Evolutionary conservation across 2,113 vertebrate species (phyloP), one percentile per base, ranked within the genome.

Genomic region (Perca schrenkii): DNA sequence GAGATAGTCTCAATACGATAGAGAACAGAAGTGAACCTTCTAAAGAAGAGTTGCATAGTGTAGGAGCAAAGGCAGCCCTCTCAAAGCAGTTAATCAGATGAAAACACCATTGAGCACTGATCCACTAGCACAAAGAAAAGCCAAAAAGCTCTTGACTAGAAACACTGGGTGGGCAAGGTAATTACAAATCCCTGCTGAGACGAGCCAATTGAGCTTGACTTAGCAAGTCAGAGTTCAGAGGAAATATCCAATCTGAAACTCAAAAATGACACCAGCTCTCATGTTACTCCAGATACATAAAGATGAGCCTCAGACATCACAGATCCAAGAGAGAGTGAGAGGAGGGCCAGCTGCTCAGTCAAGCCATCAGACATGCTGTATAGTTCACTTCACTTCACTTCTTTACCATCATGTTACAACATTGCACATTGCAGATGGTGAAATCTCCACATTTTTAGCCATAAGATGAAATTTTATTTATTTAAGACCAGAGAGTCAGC

Each of bases 151-250:
- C 70, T 65, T 56, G 54, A 83, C 53, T 72, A 53, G n/a, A 78
- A 49, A 34, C 63, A 62, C 19, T 17, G 40, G n/a, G 31, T 28
- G 11, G 10, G 22, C 3, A 40, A 46, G 2, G 21, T 82, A 69
- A 82, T 86, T 67, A 53, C 54, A 61, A 68, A 67, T 36, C 70
- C 68, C 67, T 13, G 8, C 6, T 54, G 67, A 64, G 74, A 74
- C 31, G 22, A 79, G 25, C 69, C 52, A 16, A 46, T 77, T 76
- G 82, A 85, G 64, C 80, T 63, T 57, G 57, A 43, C 80, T 69
- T 54, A 43, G 22, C 15, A 10, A 50, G 53, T 61, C 74, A 22
- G 2, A 19, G 16, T 40, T 80, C 49, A 74, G 22, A 65, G n/a
- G 52, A 73, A 67, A 43, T 6, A 49, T 52, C 71, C 56, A 19